A percentile compares a stretch with the other conserved stretches of the same genome.
phyloP scores from a whole-genome alignment of 2,113 vertebrate species.

The Equus quagga region DNA sequence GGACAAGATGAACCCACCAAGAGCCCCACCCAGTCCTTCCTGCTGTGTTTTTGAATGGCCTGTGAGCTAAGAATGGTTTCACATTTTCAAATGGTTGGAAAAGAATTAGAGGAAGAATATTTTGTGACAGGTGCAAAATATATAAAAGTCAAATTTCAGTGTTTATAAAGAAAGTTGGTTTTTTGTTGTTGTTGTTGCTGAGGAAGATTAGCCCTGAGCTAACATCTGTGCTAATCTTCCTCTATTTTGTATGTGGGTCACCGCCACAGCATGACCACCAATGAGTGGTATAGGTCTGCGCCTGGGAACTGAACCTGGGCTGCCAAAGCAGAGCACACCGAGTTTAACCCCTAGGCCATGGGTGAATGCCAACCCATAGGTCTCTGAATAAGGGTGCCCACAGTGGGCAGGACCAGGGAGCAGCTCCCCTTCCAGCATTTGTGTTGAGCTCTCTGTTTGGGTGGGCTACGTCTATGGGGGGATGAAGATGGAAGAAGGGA shows the following conservation, averaged over 20 bases:
- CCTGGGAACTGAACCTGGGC: too few relatives aligned
- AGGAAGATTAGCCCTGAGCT: too few relatives aligned
- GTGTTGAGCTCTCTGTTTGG: not conserved
- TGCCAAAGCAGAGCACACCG: too few relatives aligned
- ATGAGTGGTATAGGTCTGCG: too few relatives aligned
- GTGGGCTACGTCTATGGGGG: accelerated
- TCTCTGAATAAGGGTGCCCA: not conserved
- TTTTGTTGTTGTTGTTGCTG: too few relatives aligned
- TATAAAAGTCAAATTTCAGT: not conserved
- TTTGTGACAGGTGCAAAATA: not conserved
- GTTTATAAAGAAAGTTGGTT: not conserved
- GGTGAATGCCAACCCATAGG: too few relatives aligned
- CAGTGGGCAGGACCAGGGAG: not conserved
- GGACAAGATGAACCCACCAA: accelerated
- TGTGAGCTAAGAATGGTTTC: not conserved
- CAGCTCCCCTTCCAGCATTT: accelerated
- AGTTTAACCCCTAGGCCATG: too few relatives aligned
- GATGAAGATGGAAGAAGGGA: not conserved
- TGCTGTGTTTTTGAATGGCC: accelerated
- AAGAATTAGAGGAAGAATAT: not conserved
- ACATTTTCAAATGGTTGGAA: not conserved
- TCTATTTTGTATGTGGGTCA: too few relatives aligned
- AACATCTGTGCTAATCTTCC: too few relatives aligned
- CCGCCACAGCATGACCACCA: too few relatives aligned
- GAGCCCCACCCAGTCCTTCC: accelerated